Evolutionary conservation across 2,888 invertebrate genomes (phyloP).

Genomic region (Dastarcus helophoroides): DNA sequence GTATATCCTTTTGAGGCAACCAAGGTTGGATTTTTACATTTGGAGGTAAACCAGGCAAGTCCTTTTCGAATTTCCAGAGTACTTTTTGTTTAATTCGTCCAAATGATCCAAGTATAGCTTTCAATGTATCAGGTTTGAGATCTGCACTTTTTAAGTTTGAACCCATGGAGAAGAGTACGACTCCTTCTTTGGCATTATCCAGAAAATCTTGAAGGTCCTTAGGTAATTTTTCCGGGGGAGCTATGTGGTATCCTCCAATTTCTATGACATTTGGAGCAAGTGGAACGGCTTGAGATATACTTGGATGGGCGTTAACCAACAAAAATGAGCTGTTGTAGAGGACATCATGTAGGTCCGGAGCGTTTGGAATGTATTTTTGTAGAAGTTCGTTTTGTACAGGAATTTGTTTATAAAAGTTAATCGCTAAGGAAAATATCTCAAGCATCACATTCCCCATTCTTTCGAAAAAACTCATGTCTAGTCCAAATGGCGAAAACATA

Average conservation of each 20-base stretch:
- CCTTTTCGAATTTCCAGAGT: slow-evolving; percentile 43
- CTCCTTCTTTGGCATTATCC: slow-evolving; percentile 43
- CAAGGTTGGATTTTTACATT: slow-evolving; percentile 36
- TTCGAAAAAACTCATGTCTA: slow-evolving; percentile 39
- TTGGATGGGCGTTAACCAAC: slow-evolving; percentile 36
- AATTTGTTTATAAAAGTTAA: slow-evolving; percentile 8
- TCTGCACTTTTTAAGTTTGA: slow-evolving; percentile 46
- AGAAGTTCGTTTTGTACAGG: slow-evolving; percentile 20
- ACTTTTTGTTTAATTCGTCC: slow-evolving; percentile 43
- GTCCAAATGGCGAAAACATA: slow-evolving; percentile 8
- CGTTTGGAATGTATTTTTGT: slow-evolving; percentile 23
- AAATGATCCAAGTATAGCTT: slow-evolving; percentile 46
- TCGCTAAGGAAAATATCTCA: slow-evolving; percentile 5
- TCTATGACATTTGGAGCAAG: slow-evolving; percentile 44
- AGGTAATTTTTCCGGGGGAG: slow-evolving; percentile 21
- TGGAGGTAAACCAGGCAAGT: slow-evolving; percentile 28
- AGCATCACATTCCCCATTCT: slow-evolving; percentile 39
- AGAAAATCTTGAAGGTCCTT: slow-evolving; percentile 41
- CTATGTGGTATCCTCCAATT: slow-evolving; percentile 43
- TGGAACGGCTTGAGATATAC: slow-evolving; percentile 39
- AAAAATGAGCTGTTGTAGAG: slow-evolving; percentile 23
- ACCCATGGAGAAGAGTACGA: slow-evolving; percentile 48
- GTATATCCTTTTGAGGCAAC: slow-evolving; percentile 22
- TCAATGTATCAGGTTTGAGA: slow-evolving; percentile 40
- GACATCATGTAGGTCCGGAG: slow-evolving; percentile 19